Evolutionary conservation across 2,113 vertebrate genomes (phyloP), one percentile per base, ranked within the genome.

Genomic region (Hoplias malabaricus): DNA sequence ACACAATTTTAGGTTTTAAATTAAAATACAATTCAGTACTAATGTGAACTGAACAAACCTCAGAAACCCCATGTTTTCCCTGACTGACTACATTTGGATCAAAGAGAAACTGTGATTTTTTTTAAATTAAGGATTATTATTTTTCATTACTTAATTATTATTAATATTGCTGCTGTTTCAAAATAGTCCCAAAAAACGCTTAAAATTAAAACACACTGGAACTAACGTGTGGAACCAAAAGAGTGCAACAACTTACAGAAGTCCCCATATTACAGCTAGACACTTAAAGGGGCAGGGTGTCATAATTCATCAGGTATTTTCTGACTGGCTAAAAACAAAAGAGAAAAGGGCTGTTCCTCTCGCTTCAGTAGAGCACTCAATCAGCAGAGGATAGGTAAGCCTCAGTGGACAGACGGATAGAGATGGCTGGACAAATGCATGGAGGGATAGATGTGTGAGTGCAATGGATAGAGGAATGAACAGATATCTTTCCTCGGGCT

Each of bases 341-440:
- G 42, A 3, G 25, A 38, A 36, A 23, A 63, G 57, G 59, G 59
- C 40, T 66, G 1, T 10, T 65, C 59, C 43, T 75, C 33, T n/a
- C 2, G 70, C 70, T 66, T 46, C 62, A 33, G 61, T 54, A 27
- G 61, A 53, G 43, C 46, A 54, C 33, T 75, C 46, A 3, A 65
- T 75, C 61, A 66, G 61, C 25, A 13, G 56, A 34, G 19, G 34
- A 74, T 61, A 74, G 72, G 34, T 73, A 73, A 48, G 21, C 42
- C 72, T 63, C 72, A 31, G 25, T 68, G 34, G 34, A 42, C 11
- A 31, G 62, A 43, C 7, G 7, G 50, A 42, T 68, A n/a, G 34
- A 33, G 13, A 9, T 33, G 27, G 57, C 2, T 63, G 27, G 62
- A 43, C 8, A 12, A 36, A 68, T 76, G 48, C 9, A 56, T 66